Conservation (phyloP, 2,113 vertebrate species). For the Orycteropus afer region DNA sequence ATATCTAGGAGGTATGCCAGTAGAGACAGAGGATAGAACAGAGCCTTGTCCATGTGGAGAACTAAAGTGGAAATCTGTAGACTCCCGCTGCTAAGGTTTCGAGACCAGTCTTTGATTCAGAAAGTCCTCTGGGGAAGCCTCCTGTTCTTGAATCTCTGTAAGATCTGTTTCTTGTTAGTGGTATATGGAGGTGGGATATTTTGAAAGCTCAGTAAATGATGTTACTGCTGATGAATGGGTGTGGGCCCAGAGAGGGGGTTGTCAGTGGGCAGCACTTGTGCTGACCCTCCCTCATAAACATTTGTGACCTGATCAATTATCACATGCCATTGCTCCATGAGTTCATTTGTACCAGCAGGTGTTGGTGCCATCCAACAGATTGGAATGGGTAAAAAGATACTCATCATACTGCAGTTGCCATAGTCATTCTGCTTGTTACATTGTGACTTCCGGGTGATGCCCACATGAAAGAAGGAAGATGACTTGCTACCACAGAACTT, state of each 20-base stretch:
- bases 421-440: fast-evolving
- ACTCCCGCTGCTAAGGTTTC: not conserved
- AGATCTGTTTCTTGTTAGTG: not conserved
- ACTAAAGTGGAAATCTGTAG: not conserved
- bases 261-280: not conserved
- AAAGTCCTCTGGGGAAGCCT: not conserved
- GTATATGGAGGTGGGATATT: not conserved
- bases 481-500: not conserved
- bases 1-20: not conserved
- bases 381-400: not conserved
- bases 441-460: not conserved
- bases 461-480: not conserved
- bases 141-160: not conserved
- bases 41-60: not conserved
- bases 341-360: not conserved
- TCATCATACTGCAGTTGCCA: not conserved
- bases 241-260: not conserved
- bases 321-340: not conserved
- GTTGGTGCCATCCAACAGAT: not conserved
- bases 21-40: not conserved
- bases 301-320: not conserved
- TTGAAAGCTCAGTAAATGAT: not conserved
- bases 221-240: not conserved
- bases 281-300: too few relatives aligned
- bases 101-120: not conserved